A percentile compares a stretch with the other conserved stretches of the same genome.
Conservation (phyloP, 1,140 invertebrate species). For the Odontomachus brunneus region DNA sequence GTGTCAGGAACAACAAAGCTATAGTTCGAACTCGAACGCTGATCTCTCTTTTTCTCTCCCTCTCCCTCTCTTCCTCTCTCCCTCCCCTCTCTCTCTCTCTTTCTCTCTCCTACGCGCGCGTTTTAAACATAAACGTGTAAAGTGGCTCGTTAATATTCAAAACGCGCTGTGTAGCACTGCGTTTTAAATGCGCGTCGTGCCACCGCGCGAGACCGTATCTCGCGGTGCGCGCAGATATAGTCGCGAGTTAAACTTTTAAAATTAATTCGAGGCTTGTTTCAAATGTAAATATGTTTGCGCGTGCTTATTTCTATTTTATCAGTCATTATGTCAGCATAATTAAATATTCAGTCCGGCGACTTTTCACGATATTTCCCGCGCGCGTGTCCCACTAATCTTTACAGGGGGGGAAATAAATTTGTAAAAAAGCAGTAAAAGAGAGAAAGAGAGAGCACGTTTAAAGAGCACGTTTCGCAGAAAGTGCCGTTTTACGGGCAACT, state of each 20-base stretch:
- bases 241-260: conserved; percentile 49
- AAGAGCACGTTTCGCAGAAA: neutral
- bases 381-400: neutral
- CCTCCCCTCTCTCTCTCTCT: neutral
- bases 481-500: neutral
- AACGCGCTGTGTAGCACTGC: conserved; percentile 29
- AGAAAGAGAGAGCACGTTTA: neutral
- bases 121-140: conserved; percentile 49
- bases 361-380: conserved; percentile 3
- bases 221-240: neutral
- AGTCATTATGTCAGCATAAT: conserved; percentile 18
- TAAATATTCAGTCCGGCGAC: conserved; percentile 33
- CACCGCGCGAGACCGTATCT: conserved; percentile 36
- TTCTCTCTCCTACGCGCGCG: conserved; percentile 5
- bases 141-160: conserved; percentile 67
- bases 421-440: no score
- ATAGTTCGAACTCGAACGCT: conserved; percentile 27
- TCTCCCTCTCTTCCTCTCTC: neutral
- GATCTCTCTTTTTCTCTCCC: neutral
- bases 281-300: conserved; percentile 47
- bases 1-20: conserved; percentile 59
- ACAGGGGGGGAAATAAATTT: conserved; percentile 5
- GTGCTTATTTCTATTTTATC: conserved; percentile 49
- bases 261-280: conserved; percentile 52
- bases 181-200: conserved; percentile 30